phyloP scores from a whole-genome alignment of 2,113 vertebrate species.

The Lucifuga dentata region DNA sequence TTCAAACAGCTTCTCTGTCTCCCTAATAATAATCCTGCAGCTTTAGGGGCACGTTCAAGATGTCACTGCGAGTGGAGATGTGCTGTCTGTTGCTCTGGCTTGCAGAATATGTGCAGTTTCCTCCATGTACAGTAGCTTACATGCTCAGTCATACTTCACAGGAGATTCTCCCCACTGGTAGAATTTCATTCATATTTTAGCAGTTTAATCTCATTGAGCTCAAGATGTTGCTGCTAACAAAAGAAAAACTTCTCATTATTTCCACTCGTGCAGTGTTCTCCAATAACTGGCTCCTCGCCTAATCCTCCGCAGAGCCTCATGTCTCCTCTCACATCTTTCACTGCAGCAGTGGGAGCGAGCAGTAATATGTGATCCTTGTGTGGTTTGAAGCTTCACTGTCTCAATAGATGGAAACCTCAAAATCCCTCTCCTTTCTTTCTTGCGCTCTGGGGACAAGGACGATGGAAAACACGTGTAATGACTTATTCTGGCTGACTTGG shows the following conservation, averaged over 20 bases:
- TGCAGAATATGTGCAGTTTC: not conserved
- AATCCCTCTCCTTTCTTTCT: conserved; percentile 51
- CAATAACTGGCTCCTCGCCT: conserved; percentile 58
- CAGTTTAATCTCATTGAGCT: conserved; percentile 31
- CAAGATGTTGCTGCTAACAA: conserved; percentile 12
- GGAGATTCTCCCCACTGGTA: not conserved
- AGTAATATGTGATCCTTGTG: conserved; percentile 72
- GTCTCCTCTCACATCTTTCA: conserved; percentile 52
- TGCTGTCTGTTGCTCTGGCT: not conserved
- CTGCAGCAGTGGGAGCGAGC: conserved; percentile 55
- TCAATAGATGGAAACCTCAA: conserved; percentile 72
- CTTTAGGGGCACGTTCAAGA: conserved; percentile 28
- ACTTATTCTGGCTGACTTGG: conserved; percentile 77
- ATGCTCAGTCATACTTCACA: conserved; percentile 12
- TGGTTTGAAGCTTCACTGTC: conserved; percentile 66
- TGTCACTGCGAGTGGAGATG: conserved; percentile 5
- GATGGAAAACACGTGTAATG: conserved; percentile 84
- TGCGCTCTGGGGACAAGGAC: conserved; percentile 75
- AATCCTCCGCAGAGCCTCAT: conserved; percentile 63
- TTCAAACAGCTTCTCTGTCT: conserved; percentile 25
- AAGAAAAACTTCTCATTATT: conserved; percentile 62
- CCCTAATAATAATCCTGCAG: not conserved
- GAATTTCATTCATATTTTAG: conserved; percentile 39
- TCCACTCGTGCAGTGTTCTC: conserved; percentile 58
- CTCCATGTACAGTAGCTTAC: not conserved